Evolutionary conservation across 2,888 invertebrate genomes (phyloP).

Genomic region (Papilio gigon): DNA sequence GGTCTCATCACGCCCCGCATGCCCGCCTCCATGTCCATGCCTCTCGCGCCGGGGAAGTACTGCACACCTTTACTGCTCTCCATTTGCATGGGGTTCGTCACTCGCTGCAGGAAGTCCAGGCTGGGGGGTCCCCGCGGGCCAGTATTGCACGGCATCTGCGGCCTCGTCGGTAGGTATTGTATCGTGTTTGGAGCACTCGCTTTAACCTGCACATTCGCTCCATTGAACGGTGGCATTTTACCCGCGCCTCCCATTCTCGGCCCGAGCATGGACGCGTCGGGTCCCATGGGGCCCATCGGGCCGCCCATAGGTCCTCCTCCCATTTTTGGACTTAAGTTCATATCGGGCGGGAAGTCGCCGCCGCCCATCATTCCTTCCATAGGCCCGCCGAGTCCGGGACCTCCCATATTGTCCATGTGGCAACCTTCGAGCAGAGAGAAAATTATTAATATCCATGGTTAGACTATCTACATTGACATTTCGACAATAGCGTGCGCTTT

Average conservation of each 20-base stretch:
- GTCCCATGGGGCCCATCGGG: conserved; percentile 79
- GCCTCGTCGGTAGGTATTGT: conserved; percentile 97
- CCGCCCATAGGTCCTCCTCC: conserved; percentile 80
- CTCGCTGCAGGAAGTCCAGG: conserved; percentile 94
- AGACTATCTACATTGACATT: not conserved
- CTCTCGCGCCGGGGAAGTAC: conserved; percentile 86
- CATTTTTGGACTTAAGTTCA: conserved; percentile 86
- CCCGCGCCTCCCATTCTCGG: conserved; percentile 83
- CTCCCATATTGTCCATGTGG: conserved; percentile 80
- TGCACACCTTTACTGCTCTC: conserved; percentile 84
- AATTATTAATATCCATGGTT: not conserved
- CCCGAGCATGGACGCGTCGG: conserved; percentile 85
- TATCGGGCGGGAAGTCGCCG: conserved; percentile 77
- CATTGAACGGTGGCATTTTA: conserved; percentile 83
- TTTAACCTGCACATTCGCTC: conserved; percentile 94
- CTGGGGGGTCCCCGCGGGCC: conserved; percentile 92
- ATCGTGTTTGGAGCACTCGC: conserved; percentile 98
- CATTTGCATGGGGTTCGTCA: conserved; percentile 91
- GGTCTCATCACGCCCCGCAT: conserved; percentile 79
- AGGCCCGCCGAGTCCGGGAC: conserved; percentile 79
- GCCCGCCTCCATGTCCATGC: conserved; percentile 78
- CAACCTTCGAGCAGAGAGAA: conserved; percentile 61
- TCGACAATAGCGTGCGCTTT: not conserved
- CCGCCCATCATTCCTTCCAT: conserved; percentile 82
- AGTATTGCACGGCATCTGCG: conserved; percentile 88